Conservation (phyloP, 2,113 vertebrate species). For the Meles meles region DNA sequence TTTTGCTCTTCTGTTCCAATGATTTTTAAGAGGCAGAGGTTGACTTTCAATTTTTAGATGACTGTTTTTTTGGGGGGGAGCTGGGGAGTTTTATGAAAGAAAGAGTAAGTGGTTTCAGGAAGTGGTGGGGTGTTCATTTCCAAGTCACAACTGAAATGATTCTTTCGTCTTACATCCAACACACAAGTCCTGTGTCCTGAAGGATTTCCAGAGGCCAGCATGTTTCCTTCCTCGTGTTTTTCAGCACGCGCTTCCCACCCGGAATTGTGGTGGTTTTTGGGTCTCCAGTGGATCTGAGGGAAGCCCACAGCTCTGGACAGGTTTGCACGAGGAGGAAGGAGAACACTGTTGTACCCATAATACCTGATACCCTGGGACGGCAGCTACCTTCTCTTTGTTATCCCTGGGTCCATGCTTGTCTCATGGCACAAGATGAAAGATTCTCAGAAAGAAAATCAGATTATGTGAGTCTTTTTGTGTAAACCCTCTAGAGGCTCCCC, state of each 20-base stretch:
- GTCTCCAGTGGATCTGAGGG: background rate
- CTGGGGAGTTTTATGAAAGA: background rate
- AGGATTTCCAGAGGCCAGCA: background rate
- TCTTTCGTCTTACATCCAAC: background rate
- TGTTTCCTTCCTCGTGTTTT: background rate
- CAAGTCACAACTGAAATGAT: background rate
- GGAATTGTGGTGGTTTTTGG: background rate
- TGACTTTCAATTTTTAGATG: background rate
- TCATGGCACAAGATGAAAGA: background rate
- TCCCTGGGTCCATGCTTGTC: background rate
- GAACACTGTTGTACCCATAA: background rate
- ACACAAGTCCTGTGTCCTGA: background rate
- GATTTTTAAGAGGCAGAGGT: background rate
- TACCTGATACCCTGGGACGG: background rate
- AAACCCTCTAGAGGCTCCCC: background rate
- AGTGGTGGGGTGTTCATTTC: background rate
- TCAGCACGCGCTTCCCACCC: background rate
- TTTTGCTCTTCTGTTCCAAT: background rate
- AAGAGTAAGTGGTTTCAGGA: background rate
- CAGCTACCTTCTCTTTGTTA: background rate
- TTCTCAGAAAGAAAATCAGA: background rate
- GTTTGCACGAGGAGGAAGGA: background rate
- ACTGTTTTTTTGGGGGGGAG: background rate
- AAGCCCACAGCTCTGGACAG: background rate
- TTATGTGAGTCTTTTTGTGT: background rate